phyloP scores from a whole-genome alignment of 1,140 invertebrate species.

The Ptiloglossa arizonensis region DNA sequence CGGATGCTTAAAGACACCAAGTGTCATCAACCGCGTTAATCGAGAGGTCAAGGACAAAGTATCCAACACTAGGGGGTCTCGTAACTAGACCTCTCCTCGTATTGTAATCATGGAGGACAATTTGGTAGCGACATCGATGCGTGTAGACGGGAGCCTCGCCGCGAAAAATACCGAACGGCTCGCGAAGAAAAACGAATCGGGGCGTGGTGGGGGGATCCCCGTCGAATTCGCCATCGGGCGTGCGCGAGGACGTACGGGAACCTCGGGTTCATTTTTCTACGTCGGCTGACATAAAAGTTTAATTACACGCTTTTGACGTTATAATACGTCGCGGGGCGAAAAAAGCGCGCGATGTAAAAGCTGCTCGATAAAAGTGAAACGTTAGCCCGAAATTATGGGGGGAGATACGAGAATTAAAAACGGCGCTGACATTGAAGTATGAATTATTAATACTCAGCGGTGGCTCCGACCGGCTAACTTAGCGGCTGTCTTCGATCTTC shows the following conservation, averaged over 20 bases:
- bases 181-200: too few relatives aligned
- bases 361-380: constrained; percentile 60
- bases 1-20: too few relatives aligned
- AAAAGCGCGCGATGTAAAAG: constrained; percentile 7
- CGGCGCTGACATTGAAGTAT: constrained; percentile 48
- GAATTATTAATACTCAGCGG: constrained; percentile 63
- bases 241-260: neutral
- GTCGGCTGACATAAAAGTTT: constrained; percentile 36
- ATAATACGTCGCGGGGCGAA: constrained; percentile 30
- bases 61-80: too few relatives aligned
- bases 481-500: constrained; percentile 7
- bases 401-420: constrained; percentile 58
- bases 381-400: constrained; percentile 62
- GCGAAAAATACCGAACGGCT: too few relatives aligned
- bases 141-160: too few relatives aligned
- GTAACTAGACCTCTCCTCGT: too few relatives aligned
- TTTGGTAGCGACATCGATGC: too few relatives aligned
- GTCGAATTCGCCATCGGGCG: neutral
- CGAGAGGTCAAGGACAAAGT: too few relatives aligned
- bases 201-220: too few relatives aligned
- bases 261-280: constrained; percentile 42
- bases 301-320: constrained; percentile 55
- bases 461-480: constrained; percentile 23
- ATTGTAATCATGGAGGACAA: too few relatives aligned
- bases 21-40: too few relatives aligned